phyloP scores from a whole-genome alignment of 2,113 vertebrate genomes.

The Nycticryphes semicollaris region DNA sequence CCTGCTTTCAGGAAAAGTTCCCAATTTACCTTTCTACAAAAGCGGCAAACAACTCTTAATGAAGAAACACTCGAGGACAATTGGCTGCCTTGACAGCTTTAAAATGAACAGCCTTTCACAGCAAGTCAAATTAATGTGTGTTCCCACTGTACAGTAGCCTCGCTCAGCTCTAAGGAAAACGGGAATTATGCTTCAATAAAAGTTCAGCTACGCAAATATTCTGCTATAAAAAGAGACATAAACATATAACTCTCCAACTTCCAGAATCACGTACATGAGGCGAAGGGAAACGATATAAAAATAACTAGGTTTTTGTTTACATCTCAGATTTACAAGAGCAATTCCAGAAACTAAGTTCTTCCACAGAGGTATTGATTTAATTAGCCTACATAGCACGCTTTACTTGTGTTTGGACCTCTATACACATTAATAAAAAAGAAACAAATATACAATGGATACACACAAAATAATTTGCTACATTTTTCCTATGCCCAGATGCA shows the following conservation, averaged over 20 bases:
- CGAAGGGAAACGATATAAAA: slow-evolving; percentile 52
- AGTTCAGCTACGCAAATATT: slow-evolving; percentile 53
- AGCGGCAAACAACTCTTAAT: neutral
- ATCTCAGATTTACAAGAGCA: slow-evolving; percentile 60
- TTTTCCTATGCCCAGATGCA: neutral
- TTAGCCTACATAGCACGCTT: slow-evolving; percentile 24
- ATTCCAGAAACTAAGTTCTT: slow-evolving; percentile 65
- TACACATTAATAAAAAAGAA: neutral
- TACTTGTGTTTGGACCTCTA: slow-evolving; percentile 29
- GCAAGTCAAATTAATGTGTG: neutral
- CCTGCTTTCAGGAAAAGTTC: neutral
- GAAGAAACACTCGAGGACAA: slow-evolving; percentile 14
- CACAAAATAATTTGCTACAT: neutral
- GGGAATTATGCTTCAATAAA: slow-evolving; percentile 57
- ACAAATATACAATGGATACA: neutral
- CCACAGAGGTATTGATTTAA: slow-evolving; percentile 57
- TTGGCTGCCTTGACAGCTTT: neutral
- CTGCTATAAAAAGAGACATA: slow-evolving; percentile 54
- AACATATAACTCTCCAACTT: slow-evolving; percentile 38
- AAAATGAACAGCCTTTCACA: slow-evolving; percentile 8
- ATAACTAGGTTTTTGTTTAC: slow-evolving; percentile 62
- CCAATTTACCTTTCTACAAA: neutral
- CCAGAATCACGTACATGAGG: slow-evolving; percentile 1
- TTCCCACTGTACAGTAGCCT: slow-evolving; percentile 13
- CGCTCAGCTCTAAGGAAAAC: slow-evolving; percentile 42